Percentiles rank a stretch among this genome's conserved stretches.
Evolutionary conservation across 2,888 invertebrate species (phyloP).

Genomic region (Polylopha cassiicola): DNA sequence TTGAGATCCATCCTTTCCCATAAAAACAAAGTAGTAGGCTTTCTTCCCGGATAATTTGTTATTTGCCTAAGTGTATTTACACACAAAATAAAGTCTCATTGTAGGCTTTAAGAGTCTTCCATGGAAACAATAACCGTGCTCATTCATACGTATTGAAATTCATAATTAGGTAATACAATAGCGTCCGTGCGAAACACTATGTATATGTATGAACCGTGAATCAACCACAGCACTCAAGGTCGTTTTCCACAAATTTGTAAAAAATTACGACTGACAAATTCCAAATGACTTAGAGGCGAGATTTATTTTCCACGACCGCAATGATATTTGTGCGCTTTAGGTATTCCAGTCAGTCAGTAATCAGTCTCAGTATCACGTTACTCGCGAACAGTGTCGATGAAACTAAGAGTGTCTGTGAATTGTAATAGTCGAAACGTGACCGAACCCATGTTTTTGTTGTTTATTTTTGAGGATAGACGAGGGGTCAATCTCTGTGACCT

Average conservation of each 20-base stretch:
- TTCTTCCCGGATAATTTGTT: too few species aligned
- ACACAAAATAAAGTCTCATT: too few species aligned
- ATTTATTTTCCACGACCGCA: slow-evolving; percentile 23
- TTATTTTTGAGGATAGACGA: background rate
- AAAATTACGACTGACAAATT: slow-evolving; percentile 26
- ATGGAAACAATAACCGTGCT: slow-evolving; percentile 32
- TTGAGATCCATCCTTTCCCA: too few species aligned
- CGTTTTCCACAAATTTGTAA: slow-evolving; percentile 27
- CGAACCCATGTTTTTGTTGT: slow-evolving; percentile 5
- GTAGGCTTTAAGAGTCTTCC: too few species aligned
- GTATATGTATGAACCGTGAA: slow-evolving; percentile 40
- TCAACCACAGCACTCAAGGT: slow-evolving; percentile 41
- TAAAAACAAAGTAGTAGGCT: too few species aligned
- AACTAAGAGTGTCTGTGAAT: slow-evolving; percentile 19
- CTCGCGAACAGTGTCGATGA: slow-evolving; percentile 16
- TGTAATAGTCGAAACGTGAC: slow-evolving; percentile 13
- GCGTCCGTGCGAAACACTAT: slow-evolving; percentile 40
- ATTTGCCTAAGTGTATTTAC: background rate
- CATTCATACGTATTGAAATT: slow-evolving; percentile 36
- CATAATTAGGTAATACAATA: slow-evolving; percentile 48
- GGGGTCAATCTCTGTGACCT: slow-evolving; percentile 8
- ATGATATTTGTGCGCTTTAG: slow-evolving; percentile 27
- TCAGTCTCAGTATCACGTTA: slow-evolving; percentile 43
- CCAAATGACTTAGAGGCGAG: slow-evolving; percentile 27
- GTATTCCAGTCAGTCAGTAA: slow-evolving; percentile 32